Percentiles rank a stretch among this genome's conserved stretches.
Conservation (phyloP, 2,113 vertebrate genomes). For the Bombycilla garrulus region DNA sequence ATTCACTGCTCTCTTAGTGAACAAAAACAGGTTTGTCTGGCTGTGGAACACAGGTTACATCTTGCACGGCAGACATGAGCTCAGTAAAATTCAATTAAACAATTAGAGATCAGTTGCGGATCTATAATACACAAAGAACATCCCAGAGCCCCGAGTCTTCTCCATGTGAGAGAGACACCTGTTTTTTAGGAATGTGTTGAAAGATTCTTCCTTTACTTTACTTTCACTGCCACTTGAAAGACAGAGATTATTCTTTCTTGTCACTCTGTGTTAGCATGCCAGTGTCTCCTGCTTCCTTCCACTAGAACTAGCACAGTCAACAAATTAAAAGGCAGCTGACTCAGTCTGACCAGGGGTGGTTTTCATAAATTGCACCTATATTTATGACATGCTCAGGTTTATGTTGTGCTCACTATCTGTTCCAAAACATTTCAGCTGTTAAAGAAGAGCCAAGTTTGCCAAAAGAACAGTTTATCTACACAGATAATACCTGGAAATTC, state of each 20-base stretch:
- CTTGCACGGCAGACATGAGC: not conserved
- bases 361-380: not conserved
- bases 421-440: slow-evolving; percentile 15
- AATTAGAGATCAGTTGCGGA: not conserved
- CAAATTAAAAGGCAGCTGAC: not conserved
- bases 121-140: not conserved
- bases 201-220: not conserved
- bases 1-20: not conserved
- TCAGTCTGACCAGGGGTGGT: not conserved
- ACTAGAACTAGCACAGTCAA: not conserved
- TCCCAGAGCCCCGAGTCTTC: not conserved
- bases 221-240: not conserved
- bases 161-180: not conserved
- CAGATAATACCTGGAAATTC: not conserved
- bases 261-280: not conserved
- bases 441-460: not conserved
- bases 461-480: slow-evolving; percentile 21
- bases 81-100: not conserved
- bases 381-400: not conserved
- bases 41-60: not conserved
- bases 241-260: not conserved
- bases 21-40: not conserved
- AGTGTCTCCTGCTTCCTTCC: not conserved
- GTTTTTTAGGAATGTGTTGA: not conserved
- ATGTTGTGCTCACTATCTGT: not conserved